Base-by-base conservation (phyloP, 2,113 vertebrate genomes). In the Ellobius talpinus region DNA sequence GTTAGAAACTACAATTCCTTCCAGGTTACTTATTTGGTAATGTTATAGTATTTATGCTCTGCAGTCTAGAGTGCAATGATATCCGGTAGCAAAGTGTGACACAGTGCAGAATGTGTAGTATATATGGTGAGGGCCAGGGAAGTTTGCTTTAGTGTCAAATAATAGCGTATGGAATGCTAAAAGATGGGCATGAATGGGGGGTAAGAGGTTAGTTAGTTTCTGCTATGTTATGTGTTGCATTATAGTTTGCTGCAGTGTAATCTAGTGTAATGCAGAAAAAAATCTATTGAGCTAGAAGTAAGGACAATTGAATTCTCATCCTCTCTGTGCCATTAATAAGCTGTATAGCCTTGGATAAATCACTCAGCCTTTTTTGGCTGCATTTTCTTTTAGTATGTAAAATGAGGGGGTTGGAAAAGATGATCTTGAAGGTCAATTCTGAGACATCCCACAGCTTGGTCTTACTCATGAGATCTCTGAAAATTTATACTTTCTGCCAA, bases 381-480 rank as follows among this genome's bases (percentile, higher is more conserved):
- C n/a, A 24, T 55, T 87, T 92, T 95, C 31, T 86, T 95, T 14
- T 86, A 92, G 88, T 42, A 81, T 93, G 77, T 81, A 96, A 94
- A 96, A 97, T 92, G 90, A 96, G 87, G 94, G 66, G 58, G 26
- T 78, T 97, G 88, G 85, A 96, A 97, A 95, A 95, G 90, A 81
- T 94, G 96, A 96, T 94, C 76, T 95, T 86, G 93, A 97, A 96
- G 95, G 92, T 95, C 94, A 97, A 13, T 92, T 73, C 85, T 97
- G 94, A 97, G 90, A 97, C 94, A 98, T 97, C 95, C 90, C 95
- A 96, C 90, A 92, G 90, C 76, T 97, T 93, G 73, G 92, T 97
- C 90, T 97, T 96, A 97, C 92, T 97, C 92, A 96, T 87, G 96
- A 96, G 95, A 96, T 89, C 76, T 86, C 92, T 96, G 96, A 93